Evolutionary conservation across 2,888 invertebrate genomes (phyloP), one percentile per base, ranked within the genome.

Genomic region (Phorcus lineatus): DNA sequence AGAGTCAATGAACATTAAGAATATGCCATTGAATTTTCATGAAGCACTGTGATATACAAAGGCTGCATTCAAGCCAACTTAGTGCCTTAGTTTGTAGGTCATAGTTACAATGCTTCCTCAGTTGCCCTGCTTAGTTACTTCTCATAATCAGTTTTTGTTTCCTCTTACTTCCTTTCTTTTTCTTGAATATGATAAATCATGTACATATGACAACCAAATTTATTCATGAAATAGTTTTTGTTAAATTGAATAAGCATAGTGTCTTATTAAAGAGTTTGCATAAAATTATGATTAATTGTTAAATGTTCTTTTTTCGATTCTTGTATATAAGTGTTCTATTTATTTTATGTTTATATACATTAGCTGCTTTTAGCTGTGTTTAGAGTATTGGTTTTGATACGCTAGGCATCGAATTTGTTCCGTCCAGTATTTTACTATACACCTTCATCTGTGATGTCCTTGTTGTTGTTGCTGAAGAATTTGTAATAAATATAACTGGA

Each of bases 381-480:
- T 17, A 57, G 57, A 57, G 11, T 17, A 28, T 28, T 62, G 28
- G 62, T 62, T 22, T 62, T 28, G 24, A 28, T 62, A 22, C 62
- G 24, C 28, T 28, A 62, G 62, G 28, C 24, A 47, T 47, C 47
- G 7, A 62, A 24, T 19, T 57, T 22, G 13, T 19, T 62, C 62
- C 62, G 62, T 62, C 62, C 62, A 62, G 62, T 62, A 62, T 62
- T 62, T 22, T 62, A 47, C 47, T 47, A 47, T 11, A 28, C 62
- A 62, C 62, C 28, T 62, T 62, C 62, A 62, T 62, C 62, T 62
- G 62, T 62, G 62, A 62, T 62, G 62, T 62, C 62, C 13, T 24
- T 16, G 16, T 62, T 62, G 62, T 62, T 62, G 62, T 62, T 24
- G 47, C 47, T 11, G 13, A 47, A 6, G 47, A 47, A 47, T 47